phyloP scores from a whole-genome alignment of 2,113 vertebrate species.

The Pipa parva region DNA sequence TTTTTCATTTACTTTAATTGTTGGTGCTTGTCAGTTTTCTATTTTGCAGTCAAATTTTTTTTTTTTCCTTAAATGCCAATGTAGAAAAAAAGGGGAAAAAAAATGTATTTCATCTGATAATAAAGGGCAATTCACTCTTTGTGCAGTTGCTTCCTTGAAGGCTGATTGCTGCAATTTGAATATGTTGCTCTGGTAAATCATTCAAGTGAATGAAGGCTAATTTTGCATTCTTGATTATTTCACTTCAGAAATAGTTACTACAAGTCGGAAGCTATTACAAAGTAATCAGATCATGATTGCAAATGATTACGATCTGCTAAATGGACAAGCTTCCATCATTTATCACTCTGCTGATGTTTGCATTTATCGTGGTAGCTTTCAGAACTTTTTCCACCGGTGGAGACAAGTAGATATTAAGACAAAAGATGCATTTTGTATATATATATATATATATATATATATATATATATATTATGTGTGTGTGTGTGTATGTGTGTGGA shows the following conservation, averaged over 20 bases:
- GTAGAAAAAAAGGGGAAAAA: constrained; percentile 17
- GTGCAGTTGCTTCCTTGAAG: constrained; percentile 12
- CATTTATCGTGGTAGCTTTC: constrained; percentile 2
- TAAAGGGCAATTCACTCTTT: constrained; percentile 13
- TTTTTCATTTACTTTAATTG: constrained; percentile 13
- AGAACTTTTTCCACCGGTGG: not conserved
- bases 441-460: too few relatives aligned
- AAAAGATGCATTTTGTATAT: too few relatives aligned
- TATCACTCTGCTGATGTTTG: constrained; percentile 34
- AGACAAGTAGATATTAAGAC: too few relatives aligned
- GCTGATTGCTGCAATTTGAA: constrained; percentile 24
- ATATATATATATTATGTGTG: too few relatives aligned
- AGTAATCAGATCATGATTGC: constrained; percentile 42
- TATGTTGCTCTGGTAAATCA: constrained; percentile 31
- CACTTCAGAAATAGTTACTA: constrained; percentile 35
- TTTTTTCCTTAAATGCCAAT: constrained; percentile 19
- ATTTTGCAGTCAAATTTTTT: not conserved
- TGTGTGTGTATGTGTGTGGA: too few relatives aligned
- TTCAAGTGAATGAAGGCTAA: constrained; percentile 20
- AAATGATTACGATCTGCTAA: constrained; percentile 37
- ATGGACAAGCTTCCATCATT: constrained; percentile 31
- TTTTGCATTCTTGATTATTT: constrained; percentile 42
- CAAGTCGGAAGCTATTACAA: constrained; percentile 39
- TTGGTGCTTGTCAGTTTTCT: not conserved
- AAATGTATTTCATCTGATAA: constrained; percentile 22